Base-by-base conservation (phyloP, 37 sponge, comb jelly and placozoan species). In the Crambe crambe region DNA sequence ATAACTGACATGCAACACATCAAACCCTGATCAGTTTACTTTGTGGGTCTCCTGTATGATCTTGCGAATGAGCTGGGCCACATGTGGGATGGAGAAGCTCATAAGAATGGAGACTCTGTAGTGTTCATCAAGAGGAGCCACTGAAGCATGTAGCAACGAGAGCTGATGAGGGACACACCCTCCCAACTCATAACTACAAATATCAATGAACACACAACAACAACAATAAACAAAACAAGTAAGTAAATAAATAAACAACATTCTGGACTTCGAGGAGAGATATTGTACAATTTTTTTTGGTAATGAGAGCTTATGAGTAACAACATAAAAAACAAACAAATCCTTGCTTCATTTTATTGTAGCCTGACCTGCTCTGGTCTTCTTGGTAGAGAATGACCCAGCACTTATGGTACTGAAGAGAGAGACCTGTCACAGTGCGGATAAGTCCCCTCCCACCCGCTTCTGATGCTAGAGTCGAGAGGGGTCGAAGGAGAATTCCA, bases 351-450 rank as follows among this genome's bases (percentile, higher is more conserved):
- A 60, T 22, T n/a, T 9, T 65, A n/a, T n/a, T n/a, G n/a, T n/a
- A n/a, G n/a, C 51, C 51, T 62, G 15, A n/a, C 71, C 42, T 42
- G 23, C 39, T 15, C 23, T 8, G 25, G 38, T 78, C 76, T 47
- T 79, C 57, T 26, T 63, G 56, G 47, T 83, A 84, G 15, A 92
- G 81, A 1, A 92, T 21, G 4, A 87, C 42, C 92, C 92, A 92
- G 26, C 72, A 75, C 26, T 44, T 72, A 30, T 79, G 51, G 63
- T 70, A 84, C 68, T 92, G 92, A 12, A 87, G 72, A 21, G 89
- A 92, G 15, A 92, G 76, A 12, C 72, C 54, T 12, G 80, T 72
- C 58, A 72, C 27, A 15, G 70, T 70, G 57, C 34, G 80, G 32
- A 83, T 58, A 4, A 84, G 6, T 2, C 43, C 36, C 67, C 57